A percentile compares a stretch with the other conserved stretches of the same genome.
Evolutionary conservation across 2,797 vertebrate genomes (phyloP).

Genomic region (Zenarchopterus dispar): DNA sequence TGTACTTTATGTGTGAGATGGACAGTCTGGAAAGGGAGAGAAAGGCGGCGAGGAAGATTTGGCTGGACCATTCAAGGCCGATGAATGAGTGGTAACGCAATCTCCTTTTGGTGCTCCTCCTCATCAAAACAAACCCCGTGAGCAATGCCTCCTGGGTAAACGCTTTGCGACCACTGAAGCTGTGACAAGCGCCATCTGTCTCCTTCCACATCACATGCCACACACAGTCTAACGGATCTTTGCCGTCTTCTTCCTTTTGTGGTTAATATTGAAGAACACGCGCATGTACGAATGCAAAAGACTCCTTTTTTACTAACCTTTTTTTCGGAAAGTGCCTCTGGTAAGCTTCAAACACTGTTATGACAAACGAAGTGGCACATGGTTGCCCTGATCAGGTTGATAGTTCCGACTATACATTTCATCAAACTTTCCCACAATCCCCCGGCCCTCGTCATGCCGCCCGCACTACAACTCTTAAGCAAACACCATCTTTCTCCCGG

Average conservation of each 20-base stretch:
- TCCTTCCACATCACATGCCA: constrained; percentile 62
- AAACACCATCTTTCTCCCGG: constrained; percentile 69
- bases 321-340: neutral
- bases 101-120: constrained; percentile 81
- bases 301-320: neutral
- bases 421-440: constrained; percentile 69
- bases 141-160: constrained; percentile 84
- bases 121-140: constrained; percentile 82
- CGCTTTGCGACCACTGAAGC: constrained; percentile 68
- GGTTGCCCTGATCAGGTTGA: constrained; percentile 47
- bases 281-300: constrained; percentile 6
- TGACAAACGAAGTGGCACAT: constrained; percentile 28
- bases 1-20: constrained; percentile 55
- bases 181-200: constrained; percentile 81
- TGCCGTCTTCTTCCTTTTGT: constrained; percentile 22
- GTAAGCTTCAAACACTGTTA: constrained; percentile 24
- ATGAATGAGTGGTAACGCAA: constrained; percentile 76
- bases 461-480: constrained; percentile 66
- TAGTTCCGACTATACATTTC: constrained; percentile 58
- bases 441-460: constrained; percentile 52
- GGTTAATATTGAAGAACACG: constrained; percentile 16
- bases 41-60: constrained; percentile 7
- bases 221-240: constrained; percentile 61
- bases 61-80: constrained; percentile 44
- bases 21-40: constrained; percentile 46